A percentile compares a stretch with the other conserved stretches of the same genome.
These are phyloP conservation scores for Pemphredon lugubris DNA, from an alignment of 2,888 invertebrate genomes.

Conservation along the genomic window DNA sequence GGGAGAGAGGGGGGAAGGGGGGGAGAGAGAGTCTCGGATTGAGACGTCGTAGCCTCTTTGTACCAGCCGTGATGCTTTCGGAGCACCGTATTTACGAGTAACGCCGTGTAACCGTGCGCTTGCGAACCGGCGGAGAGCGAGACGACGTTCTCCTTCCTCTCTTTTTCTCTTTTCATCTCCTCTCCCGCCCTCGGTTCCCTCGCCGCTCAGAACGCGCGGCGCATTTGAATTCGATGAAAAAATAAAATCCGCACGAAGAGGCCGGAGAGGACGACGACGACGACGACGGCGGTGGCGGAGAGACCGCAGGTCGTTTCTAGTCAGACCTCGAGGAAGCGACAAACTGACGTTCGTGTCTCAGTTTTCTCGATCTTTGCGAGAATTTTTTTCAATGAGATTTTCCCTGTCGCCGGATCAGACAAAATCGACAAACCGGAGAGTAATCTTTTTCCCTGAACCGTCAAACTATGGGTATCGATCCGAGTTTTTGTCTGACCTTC, in stretches of 20 bases:
- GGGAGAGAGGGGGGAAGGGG: too few relatives aligned
- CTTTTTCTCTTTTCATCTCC: conserved; percentile 17
- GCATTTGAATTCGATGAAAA: conserved; percentile 76
- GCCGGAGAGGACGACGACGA: conserved; percentile 6
- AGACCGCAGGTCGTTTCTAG: background rate
- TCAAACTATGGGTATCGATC: too few relatives aligned
- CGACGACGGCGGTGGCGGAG: background rate
- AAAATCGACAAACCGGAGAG: too few relatives aligned
- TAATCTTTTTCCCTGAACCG: too few relatives aligned
- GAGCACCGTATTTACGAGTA: conserved; percentile 80
- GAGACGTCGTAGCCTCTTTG: conserved; percentile 81
- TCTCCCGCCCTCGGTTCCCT: conserved; percentile 18
- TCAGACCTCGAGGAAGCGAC: background rate
- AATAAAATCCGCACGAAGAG: conserved; percentile 55
- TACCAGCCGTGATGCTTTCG: conserved; percentile 78
- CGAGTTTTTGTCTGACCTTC: too few relatives aligned
- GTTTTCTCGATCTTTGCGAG: background rate
- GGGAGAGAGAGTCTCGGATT: conserved; percentile 72
- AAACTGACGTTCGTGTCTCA: background rate
- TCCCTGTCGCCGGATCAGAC: too few relatives aligned
- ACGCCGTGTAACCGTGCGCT: conserved; percentile 76
- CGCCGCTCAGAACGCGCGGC: conserved; percentile 61
- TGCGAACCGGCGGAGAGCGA: conserved; percentile 70
- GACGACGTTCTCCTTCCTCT: conserved; percentile 66
- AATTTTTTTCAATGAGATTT: background rate